Conservation (phyloP, 2,888 invertebrate species). For the Lucinisca nassula region DNA sequence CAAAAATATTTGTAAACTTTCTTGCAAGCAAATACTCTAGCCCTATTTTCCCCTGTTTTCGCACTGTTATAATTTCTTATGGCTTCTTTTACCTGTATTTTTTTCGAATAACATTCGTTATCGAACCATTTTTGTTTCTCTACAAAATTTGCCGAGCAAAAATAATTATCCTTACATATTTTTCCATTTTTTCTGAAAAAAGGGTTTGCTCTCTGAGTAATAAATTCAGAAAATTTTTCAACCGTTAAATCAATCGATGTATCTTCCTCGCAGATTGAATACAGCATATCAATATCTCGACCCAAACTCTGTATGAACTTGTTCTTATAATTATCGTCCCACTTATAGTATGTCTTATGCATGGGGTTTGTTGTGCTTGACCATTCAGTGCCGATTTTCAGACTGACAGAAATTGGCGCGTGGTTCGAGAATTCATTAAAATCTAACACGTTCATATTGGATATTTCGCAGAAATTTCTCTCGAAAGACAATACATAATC, state of each 20-base stretch:
- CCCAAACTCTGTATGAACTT: not conserved
- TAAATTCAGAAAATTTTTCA: not conserved
- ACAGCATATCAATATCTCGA: not conserved
- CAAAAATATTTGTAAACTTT: not conserved
- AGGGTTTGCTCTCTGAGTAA: not conserved
- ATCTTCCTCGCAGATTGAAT: not conserved
- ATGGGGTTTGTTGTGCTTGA: not conserved
- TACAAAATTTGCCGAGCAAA: not conserved
- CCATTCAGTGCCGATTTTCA: not conserved
- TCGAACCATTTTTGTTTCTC: not conserved
- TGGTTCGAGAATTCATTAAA: not conserved
- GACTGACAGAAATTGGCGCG: not conserved
- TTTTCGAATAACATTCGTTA: not conserved
- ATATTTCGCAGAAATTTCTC: not conserved
- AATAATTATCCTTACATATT: not conserved
- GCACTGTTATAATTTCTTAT: not conserved
- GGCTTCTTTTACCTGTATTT: not conserved
- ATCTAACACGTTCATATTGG: not conserved
- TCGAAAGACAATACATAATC: not conserved
- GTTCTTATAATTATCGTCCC: not conserved
- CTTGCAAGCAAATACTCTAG: not conserved
- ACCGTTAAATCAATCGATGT: not conserved
- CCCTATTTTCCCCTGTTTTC: not conserved
- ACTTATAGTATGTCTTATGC: not conserved
- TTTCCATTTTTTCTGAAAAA: not conserved